Base-by-base conservation (phyloP, 2,888 invertebrate genomes). In the Acleris emargana region DNA sequence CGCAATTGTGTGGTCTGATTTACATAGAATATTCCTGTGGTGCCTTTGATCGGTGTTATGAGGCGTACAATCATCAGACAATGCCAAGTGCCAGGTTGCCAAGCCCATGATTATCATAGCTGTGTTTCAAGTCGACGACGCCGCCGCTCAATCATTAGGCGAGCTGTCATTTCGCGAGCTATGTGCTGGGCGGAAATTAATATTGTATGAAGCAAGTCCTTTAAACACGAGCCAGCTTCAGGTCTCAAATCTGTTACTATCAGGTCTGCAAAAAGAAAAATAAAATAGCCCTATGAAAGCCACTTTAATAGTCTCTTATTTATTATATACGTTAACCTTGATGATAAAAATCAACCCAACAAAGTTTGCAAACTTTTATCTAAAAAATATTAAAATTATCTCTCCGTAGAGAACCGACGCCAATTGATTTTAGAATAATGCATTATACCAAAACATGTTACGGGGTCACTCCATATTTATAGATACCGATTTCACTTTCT, bases 111-210 rank as follows among this genome's bases (percentile, higher is more conserved):
- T 71, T 64, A 68, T 42, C 64, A 68, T 67, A 66, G 66, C 63
- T 69, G 68, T 67, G 67, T 69, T 70, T 68, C 57, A 61, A 67
- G 62, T 62, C 59, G 32, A 64, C 59, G 22, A 45, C 50, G n/a
- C 47, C 45, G 51, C 51, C 38, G 53, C 42, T 58, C 28, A 32
- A n/a, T 52, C 49, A 52, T 67, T 62, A 54, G 28, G 32, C 52
- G 69, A 76, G 76, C 74, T 76, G 75, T 77, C 70, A 76, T 68
- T 76, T 78, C 64, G 70, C 72, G 60, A 73, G 72, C 67, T 72
- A 75, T 74, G 69, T 72, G 69, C 68, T 68, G 68, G 71, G 67
- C 71, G 70, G 74, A 72, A 75, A 78, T 77, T 76, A 74, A 72
- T 45, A n/a, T 72, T 75, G 73, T 73, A 76, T 74, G 74, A 71